Percentiles rank a stretch among this genome's conserved stretches.
phyloP scores from a whole-genome alignment of 2,888 invertebrate species.

The Teleogryllus oceanicus region DNA sequence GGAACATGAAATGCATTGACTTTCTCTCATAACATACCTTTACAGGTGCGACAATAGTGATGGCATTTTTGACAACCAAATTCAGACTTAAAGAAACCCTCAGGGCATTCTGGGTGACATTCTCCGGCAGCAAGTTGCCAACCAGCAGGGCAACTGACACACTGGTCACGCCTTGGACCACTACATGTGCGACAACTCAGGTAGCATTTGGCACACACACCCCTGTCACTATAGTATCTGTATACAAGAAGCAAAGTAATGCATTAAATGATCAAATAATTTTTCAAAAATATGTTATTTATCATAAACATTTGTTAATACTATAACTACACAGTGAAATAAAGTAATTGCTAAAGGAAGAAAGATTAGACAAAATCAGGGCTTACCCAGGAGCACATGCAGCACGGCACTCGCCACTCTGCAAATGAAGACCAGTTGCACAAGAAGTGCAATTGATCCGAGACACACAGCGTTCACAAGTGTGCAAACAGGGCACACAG shows the following conservation, averaged over 20 bases:
- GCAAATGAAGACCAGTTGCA: slow-evolving; percentile 69
- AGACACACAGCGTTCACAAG: slow-evolving; percentile 73
- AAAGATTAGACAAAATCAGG: slow-evolving; percentile 23
- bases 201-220: slow-evolving; percentile 78
- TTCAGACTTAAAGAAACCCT: slow-evolving; percentile 77
- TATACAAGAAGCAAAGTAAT: slow-evolving; percentile 34
- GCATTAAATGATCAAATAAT: too few species aligned
- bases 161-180: slow-evolving; percentile 79
- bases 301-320: too few species aligned
- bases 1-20: too few species aligned
- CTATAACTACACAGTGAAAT: not conserved
- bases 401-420: slow-evolving; percentile 78
- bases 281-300: too few species aligned
- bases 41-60: slow-evolving; percentile 82
- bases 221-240: slow-evolving; percentile 83
- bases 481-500: slow-evolving; percentile 76
- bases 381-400: slow-evolving; percentile 68
- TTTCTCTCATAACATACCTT: slow-evolving; percentile 54
- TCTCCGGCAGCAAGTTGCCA: slow-evolving; percentile 81
- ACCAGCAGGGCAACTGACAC: slow-evolving; percentile 74
- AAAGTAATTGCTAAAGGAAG: not conserved
- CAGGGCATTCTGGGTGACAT: slow-evolving; percentile 81
- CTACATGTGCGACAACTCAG: slow-evolving; percentile 81
- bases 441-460: slow-evolving; percentile 78
- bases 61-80: slow-evolving; percentile 85